Evolutionary conservation across 2,888 invertebrate species (phyloP), one percentile per base, ranked within the genome.

Genomic region (Amiota mariae): DNA sequence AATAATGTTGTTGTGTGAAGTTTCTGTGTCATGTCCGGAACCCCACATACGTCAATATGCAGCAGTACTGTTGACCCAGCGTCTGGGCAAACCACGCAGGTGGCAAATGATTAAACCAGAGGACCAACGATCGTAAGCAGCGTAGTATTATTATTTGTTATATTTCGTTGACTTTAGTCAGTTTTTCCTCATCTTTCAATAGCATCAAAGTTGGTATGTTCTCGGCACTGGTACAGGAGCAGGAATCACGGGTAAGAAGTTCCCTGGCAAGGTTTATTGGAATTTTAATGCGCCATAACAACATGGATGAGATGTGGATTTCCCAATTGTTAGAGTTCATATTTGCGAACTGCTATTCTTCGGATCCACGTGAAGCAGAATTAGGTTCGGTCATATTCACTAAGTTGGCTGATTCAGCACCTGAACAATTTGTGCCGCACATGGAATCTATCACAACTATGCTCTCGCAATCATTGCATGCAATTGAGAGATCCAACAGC

Each of bases 1-100:
- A 24, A 91, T 94, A 75, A 91, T 92, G 49, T 91, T 91, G 56
- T 88, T 95, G 75, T 94, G 94, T 84, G 92, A 93, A 78, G 91
- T 95, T 20, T 89, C 94, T 49, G 92, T 92, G 2, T 91, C 92
- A 0, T 92, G 93, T n/a, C 88, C 89, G 63, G 92, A 92, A 82
- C 88, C 92, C 3, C 93, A 94, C 91, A 91, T 95, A 56, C 91
- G 95, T 70, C 95, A 95, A 87, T 95, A 94, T 89, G 94, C 95
- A 61, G 94, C 94, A 51, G 92, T 95, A 67, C 89, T 95, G 68
- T 90, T 95, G 47, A 91, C 94, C 73, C 93, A 93, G 85, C 92
- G 93, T 79, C 91, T 95, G 54, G 89, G 91, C 9, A 94, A 94
- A 88, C 88, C 91, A 72, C 92, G 93, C 75, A 90, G 93, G 77